phyloP scores from a whole-genome alignment of 2,888 invertebrate species.

The Patella ulyssiponensis region DNA sequence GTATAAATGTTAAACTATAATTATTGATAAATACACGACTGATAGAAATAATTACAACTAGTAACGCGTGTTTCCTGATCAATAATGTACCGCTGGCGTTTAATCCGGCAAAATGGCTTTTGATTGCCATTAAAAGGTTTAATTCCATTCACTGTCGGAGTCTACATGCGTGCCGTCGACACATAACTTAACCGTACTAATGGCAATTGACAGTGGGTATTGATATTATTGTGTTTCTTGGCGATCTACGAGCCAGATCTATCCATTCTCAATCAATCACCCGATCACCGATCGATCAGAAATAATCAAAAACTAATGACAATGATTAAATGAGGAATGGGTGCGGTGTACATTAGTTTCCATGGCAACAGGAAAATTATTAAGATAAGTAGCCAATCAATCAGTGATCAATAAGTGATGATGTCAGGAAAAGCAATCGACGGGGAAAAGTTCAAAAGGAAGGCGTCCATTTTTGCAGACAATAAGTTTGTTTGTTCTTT shows the following conservation, averaged over 20 bases:
- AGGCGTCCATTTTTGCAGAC: too few species aligned
- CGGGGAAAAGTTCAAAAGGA: too few species aligned
- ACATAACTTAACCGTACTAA: not conserved
- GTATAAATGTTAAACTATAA: constrained; percentile 9
- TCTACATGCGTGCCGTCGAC: not conserved
- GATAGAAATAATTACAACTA: constrained; percentile 4
- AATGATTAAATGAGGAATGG: not conserved
- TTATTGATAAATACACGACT: not conserved
- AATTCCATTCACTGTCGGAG: not conserved
- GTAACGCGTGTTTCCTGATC: not conserved
- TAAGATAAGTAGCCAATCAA: constrained; percentile 5
- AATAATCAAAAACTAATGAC: not conserved
- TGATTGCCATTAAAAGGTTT: constrained; percentile 10
- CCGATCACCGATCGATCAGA: constrained; percentile 34
- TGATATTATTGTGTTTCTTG: not conserved
- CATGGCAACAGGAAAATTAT: constrained; percentile 9
- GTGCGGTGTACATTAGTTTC: constrained; percentile 1
- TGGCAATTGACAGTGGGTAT: not conserved
- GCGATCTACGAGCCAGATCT: not conserved
- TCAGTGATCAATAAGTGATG: not conserved
- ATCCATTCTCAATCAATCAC: constrained; percentile 30
- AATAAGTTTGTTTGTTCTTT: too few species aligned
- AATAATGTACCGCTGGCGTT: not conserved
- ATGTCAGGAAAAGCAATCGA: not conserved
- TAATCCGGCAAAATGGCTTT: constrained; percentile 6